Conservation (phyloP, 2,113 vertebrate genomes). For the Carassius carassius region DNA sequence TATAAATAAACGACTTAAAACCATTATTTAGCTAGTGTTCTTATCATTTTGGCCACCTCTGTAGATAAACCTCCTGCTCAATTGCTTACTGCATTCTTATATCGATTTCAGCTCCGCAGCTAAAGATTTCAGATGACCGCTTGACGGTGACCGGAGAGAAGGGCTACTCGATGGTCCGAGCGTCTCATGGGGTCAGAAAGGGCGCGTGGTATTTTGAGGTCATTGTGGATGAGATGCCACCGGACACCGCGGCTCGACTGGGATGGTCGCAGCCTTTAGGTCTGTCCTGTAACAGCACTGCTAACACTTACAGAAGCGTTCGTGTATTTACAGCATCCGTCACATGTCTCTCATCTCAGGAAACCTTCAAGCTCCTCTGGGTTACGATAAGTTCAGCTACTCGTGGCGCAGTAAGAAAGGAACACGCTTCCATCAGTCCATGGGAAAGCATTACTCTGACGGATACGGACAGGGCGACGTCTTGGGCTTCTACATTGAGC, state of each 20-base stretch:
- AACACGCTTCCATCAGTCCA: conserved; percentile 95
- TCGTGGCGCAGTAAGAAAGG: conserved; percentile 99
- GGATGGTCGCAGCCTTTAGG: conserved; percentile 96
- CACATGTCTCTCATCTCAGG: conserved; percentile 69
- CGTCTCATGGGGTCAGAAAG: conserved; percentile 90
- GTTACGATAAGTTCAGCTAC: conserved; percentile 99
- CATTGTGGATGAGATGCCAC: conserved; percentile 91
- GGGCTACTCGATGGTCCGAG: conserved; percentile 96
- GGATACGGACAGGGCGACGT: conserved; percentile 90
- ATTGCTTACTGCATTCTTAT: no score
- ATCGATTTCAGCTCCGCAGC: conserved; percentile 84
- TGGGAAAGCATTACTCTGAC: conserved; percentile 92
- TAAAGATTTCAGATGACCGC: conserved; percentile 97
- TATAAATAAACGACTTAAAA: no score
- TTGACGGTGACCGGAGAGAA: conserved; percentile 94
- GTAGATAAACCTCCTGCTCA: neutral
- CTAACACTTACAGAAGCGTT: neutral
- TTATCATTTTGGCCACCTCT: no score
- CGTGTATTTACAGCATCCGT: neutral
- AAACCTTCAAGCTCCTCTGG: conserved; percentile 95
- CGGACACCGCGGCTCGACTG: conserved; percentile 88
- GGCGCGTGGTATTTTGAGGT: conserved; percentile 97
- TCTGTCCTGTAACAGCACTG: conserved; percentile 57
- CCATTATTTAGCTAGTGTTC: no score
- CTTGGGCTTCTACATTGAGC: conserved; percentile 91